Conservation (phyloP, 2,113 vertebrate species). For the Ceyx cyanopectus region DNA sequence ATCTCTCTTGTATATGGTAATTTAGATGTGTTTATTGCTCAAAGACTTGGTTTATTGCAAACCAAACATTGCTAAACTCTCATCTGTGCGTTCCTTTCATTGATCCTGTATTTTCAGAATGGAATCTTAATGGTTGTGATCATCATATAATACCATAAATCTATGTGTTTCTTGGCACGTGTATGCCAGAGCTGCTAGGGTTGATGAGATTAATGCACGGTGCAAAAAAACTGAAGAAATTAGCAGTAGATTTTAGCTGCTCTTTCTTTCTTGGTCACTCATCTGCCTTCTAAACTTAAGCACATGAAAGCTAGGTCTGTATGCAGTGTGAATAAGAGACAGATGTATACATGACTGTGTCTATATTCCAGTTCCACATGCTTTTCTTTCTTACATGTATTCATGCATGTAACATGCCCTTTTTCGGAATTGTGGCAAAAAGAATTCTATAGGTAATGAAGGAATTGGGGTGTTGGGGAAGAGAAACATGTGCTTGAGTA, state of each 20-base stretch:
- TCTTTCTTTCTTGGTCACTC: not conserved
- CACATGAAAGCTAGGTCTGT: rapidly evolving
- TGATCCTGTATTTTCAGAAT: not conserved
- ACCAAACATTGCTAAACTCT: not conserved
- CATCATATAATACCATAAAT: not conserved
- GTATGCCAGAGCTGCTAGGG: not conserved
- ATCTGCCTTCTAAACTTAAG: not conserved
- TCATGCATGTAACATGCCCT: not conserved
- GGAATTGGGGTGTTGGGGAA: not conserved
- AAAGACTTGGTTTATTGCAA: not conserved
- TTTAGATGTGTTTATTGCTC: not conserved
- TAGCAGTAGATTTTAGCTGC: not conserved
- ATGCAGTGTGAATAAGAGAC: not conserved
- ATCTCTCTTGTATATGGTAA: not conserved
- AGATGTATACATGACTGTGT: not conserved
- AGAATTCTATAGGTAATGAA: not conserved
- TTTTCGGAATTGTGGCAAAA: not conserved
- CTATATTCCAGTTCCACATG: rapidly evolving
- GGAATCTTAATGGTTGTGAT: not conserved
- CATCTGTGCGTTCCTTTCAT: not conserved
- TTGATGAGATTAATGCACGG: not conserved
- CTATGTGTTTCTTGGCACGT: not conserved
- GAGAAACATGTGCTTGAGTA: not conserved
- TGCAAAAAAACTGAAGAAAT: not conserved
- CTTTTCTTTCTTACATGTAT: not conserved